Conservation (phyloP, 1,140 invertebrate genomes). For the Drosophila miranda region DNA sequence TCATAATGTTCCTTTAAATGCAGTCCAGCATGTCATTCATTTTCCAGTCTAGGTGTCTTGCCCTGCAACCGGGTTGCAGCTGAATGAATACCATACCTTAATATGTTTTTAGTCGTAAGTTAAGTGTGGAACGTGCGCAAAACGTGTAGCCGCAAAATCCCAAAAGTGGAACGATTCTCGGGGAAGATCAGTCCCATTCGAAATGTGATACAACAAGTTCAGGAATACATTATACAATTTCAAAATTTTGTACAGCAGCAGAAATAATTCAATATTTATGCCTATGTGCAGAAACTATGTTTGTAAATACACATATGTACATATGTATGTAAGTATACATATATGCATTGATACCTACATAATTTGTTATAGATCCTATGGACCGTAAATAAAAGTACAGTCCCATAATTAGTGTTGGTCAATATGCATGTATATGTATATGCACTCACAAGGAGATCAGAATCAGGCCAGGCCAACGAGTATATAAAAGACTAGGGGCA, state of each 20-base stretch:
- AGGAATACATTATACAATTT: slow-evolving; percentile 57
- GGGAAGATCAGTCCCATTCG: slow-evolving; percentile 38
- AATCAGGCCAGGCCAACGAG: slow-evolving; percentile 61
- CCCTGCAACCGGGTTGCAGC: neutral
- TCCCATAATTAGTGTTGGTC: too few species aligned
- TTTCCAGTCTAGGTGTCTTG: slow-evolving; percentile 7
- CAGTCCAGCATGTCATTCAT: slow-evolving; percentile 36
- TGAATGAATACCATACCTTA: slow-evolving; percentile 34
- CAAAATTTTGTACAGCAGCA: slow-evolving; percentile 49
- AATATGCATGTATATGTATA: too few species aligned
- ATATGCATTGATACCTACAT: too few species aligned
- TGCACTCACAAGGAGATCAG: too few species aligned
- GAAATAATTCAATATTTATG: slow-evolving; percentile 32
- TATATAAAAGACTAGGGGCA: slow-evolving; percentile 88
- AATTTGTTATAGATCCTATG: too few species aligned
- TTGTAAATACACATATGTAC: slow-evolving; percentile 17
- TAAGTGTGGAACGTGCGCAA: slow-evolving; percentile 20
- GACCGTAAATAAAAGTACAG: too few species aligned
- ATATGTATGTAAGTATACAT: too few species aligned
- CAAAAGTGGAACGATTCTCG: slow-evolving; percentile 55
- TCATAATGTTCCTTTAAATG: slow-evolving; percentile 58
- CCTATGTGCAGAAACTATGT: neutral
- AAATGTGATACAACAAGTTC: slow-evolving; percentile 74
- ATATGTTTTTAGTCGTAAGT: slow-evolving; percentile 45
- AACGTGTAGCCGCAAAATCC: slow-evolving; percentile 26